Conservation (phyloP, 2,113 vertebrate species). For the Fregetta grallaria region DNA sequence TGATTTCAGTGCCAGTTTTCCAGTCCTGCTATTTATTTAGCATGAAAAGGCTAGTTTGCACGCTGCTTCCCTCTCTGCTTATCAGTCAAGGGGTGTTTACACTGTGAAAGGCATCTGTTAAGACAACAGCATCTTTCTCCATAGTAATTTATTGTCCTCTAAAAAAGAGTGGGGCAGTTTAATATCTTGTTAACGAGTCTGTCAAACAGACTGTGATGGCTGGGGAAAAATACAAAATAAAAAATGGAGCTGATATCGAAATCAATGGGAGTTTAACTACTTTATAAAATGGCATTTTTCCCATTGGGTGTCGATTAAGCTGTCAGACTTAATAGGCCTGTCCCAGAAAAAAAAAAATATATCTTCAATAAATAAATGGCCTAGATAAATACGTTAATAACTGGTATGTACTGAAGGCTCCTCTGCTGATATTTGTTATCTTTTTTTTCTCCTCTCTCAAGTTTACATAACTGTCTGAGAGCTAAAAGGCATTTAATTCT, state of each 20-base stretch:
- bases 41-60: constrained; percentile 24
- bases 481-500: constrained; percentile 59
- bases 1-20: constrained; percentile 25
- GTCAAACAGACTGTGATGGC: constrained; percentile 40
- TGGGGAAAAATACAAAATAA: constrained; percentile 16
- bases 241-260: constrained; percentile 52
- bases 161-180: constrained; percentile 45
- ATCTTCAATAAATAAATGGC: constrained; percentile 45
- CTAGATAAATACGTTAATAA: constrained; percentile 54
- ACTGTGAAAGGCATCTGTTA: constrained; percentile 46
- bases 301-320: constrained; percentile 63
- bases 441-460: constrained; percentile 22
- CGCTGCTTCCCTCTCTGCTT: background rate
- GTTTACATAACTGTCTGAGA: constrained; percentile 58
- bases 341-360: constrained; percentile 23
- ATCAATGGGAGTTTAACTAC: constrained; percentile 60
- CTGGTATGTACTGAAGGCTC: background rate
- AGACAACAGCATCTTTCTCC: constrained; percentile 29
- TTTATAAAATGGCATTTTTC: constrained; percentile 20
- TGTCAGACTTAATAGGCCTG: constrained; percentile 62
- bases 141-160: constrained; percentile 38
- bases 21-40: constrained; percentile 19
- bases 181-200: constrained; percentile 54
- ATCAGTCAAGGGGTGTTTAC: constrained; percentile 59
- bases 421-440: background rate